Percentiles rank a stretch among this genome's conserved stretches.
Conservation (phyloP, 2,888 invertebrate genomes). For the Lochmaea capreae region DNA sequence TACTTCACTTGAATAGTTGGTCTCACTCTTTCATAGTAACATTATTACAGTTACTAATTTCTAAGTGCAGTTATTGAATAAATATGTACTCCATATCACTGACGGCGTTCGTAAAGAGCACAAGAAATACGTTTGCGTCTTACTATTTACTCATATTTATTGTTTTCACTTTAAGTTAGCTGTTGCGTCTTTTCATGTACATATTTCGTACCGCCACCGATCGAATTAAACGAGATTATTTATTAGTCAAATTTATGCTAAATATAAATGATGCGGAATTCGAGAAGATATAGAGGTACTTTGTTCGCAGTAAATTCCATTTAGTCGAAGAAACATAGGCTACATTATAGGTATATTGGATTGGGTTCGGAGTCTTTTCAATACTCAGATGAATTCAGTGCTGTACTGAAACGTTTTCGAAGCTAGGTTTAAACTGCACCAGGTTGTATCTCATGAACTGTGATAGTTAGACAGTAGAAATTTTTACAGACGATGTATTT, state of each 20-base stretch:
- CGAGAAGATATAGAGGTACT: constrained; percentile 43
- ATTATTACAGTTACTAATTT: no score
- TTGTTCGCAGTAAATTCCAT: constrained; percentile 31
- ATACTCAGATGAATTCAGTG: constrained; percentile 11
- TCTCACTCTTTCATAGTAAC: no score
- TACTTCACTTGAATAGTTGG: no score
- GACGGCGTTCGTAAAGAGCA: background rate
- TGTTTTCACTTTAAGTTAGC: background rate
- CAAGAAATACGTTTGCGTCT: background rate
- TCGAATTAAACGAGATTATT: constrained; percentile 48
- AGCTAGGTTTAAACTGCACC: no score
- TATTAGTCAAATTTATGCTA: constrained; percentile 45
- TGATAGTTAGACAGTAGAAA: no score
- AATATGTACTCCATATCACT: no score
- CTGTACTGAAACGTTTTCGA: background rate
- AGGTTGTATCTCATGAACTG: no score
- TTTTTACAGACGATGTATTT: no score
- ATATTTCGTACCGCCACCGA: constrained; percentile 20
- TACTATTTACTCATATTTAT: background rate
- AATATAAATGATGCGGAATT: constrained; percentile 49
- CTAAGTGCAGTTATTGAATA: no score
- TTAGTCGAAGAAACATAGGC: constrained; percentile 20
- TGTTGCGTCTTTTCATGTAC: background rate
- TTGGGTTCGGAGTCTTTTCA: constrained; percentile 9
- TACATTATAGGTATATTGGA: constrained; percentile 21